phyloP scores from a whole-genome alignment of 2,888 invertebrate genomes.

The Eristalis arbustorum region DNA sequence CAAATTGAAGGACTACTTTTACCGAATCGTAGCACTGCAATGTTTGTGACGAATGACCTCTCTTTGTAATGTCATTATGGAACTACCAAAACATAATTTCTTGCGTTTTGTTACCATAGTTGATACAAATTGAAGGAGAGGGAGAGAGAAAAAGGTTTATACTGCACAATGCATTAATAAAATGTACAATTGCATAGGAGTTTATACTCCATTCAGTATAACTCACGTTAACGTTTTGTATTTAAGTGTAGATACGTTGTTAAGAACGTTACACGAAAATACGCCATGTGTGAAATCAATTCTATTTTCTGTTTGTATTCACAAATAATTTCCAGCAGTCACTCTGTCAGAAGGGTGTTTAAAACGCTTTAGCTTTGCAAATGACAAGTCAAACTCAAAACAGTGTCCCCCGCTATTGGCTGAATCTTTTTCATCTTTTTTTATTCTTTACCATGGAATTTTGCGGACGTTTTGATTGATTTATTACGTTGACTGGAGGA shows the following conservation, averaged over 20 bases:
- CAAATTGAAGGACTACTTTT: no score
- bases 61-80: no score
- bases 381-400: slow-evolving; percentile 37
- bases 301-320: background rate
- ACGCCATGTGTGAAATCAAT: background rate
- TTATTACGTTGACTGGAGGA: slow-evolving; percentile 25
- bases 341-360: background rate
- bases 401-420: slow-evolving; percentile 19
- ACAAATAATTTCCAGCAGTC: background rate
- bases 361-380: slow-evolving; percentile 26
- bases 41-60: no score
- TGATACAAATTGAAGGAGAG: no score
- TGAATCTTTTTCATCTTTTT: background rate
- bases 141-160: no score
- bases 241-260: slow-evolving; percentile 1
- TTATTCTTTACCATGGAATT: background rate
- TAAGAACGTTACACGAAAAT: background rate
- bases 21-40: no score
- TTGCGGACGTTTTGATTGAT: slow-evolving; percentile 39
- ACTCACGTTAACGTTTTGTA: background rate
- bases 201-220: background rate
- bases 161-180: background rate
- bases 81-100: no score
- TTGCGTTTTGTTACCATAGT: no score
- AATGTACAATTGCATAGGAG: background rate